phyloP scores from a whole-genome alignment of 2,888 invertebrate genomes.

The Epirrita christyi region DNA sequence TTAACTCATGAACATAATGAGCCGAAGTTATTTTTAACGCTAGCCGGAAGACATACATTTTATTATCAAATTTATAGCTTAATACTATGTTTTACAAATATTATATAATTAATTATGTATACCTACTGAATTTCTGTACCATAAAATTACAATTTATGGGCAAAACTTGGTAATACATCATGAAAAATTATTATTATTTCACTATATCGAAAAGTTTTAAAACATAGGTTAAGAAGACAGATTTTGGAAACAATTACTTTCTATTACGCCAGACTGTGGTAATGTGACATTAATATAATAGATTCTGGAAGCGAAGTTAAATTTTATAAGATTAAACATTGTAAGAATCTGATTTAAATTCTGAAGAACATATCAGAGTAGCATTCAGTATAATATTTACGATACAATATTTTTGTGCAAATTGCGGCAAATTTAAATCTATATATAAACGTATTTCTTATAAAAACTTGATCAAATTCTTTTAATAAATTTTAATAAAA shows the following conservation, averaged over 20 bases:
- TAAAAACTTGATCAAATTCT: neutral
- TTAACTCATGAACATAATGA: slow-evolving; percentile 66
- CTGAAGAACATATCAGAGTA: neutral
- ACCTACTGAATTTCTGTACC: too few species aligned
- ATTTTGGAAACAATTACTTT: neutral
- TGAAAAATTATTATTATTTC: too few species aligned
- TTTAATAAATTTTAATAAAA: slow-evolving; percentile 5
- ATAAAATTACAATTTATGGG: too few species aligned
- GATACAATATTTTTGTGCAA: slow-evolving; percentile 20
- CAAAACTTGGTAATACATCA: too few species aligned
- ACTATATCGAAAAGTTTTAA: neutral
- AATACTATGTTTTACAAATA: slow-evolving; percentile 45
- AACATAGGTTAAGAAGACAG: neutral
- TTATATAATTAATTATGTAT: neutral
- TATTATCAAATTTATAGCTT: slow-evolving; percentile 65
- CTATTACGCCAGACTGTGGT: neutral
- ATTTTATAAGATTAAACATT: neutral
- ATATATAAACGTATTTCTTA: neutral
- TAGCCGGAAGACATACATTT: slow-evolving; percentile 83
- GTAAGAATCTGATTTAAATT: too few species aligned
- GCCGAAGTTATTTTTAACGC: slow-evolving; percentile 71
- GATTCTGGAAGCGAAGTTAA: neutral
- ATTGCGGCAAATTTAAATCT: slow-evolving; percentile 7
- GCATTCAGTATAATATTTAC: neutral
- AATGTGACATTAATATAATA: neutral